Evolutionary conservation across 2,797 vertebrate species (phyloP).

Genomic region (Sylvilagus floridanus): DNA sequence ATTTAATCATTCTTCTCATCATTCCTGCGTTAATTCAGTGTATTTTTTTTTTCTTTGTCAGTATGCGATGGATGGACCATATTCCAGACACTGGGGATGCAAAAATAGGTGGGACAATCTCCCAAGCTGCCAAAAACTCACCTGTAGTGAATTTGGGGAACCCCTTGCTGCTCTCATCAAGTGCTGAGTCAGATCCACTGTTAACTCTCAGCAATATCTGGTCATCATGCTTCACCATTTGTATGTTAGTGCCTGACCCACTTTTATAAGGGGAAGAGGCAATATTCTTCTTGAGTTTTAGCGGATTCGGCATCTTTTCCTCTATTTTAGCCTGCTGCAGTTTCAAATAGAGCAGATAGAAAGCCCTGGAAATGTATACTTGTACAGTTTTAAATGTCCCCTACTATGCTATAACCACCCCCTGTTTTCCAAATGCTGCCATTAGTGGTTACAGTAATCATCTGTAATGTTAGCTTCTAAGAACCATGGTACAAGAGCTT

Average conservation of each 20-base stretch:
- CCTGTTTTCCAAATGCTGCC: conserved; percentile 73
- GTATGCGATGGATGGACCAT: not conserved
- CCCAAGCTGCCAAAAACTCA: not conserved
- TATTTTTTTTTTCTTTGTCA: not conserved
- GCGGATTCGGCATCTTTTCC: conserved; percentile 40
- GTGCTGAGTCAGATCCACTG: not conserved
- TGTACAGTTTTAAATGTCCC: conserved; percentile 46
- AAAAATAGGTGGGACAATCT: conserved; percentile 28
- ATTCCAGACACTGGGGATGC: not conserved
- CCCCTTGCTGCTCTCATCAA: not conserved
- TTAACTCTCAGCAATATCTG: not conserved
- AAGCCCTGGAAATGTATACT: conserved; percentile 68
- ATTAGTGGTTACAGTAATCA: conserved; percentile 77
- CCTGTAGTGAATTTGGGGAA: not conserved
- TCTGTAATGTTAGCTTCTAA: conserved; percentile 75
- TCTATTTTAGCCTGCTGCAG: conserved; percentile 55
- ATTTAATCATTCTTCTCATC: conserved; percentile 28
- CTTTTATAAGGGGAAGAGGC: conserved; percentile 61
- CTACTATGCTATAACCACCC: conserved; percentile 42
- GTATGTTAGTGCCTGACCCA: not conserved
- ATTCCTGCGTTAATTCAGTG: not conserved
- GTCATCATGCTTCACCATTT: not conserved
- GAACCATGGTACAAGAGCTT: conserved; percentile 78
- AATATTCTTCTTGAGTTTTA: not conserved
- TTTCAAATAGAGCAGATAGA: conserved; percentile 62